A percentile compares a stretch with the other conserved stretches of the same genome.
Conservation (phyloP, 2,888 invertebrate genomes). For the Oscheius onirici region DNA sequence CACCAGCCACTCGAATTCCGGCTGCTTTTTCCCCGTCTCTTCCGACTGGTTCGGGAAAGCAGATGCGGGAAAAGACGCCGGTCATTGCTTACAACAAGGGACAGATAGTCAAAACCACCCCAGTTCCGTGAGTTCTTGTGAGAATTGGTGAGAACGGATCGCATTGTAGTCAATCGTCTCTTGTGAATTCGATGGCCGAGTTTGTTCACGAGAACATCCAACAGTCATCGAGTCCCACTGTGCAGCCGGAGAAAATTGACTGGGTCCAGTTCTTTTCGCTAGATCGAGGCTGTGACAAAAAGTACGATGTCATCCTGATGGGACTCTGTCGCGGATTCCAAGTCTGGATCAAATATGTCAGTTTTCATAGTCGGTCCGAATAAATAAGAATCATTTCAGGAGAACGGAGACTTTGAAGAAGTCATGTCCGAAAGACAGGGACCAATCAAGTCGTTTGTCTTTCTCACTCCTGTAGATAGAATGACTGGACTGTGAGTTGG, state of each 20-base stretch:
- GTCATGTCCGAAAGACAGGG: constrained; percentile 93
- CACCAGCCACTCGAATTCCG: neutral
- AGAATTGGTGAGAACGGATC: neutral
- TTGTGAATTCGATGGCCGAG: constrained; percentile 50
- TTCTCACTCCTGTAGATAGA: neutral
- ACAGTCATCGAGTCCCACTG: constrained; percentile 37
- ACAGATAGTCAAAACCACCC: constrained; percentile 53
- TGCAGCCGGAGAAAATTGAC: constrained; percentile 49
- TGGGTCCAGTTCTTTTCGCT: constrained; percentile 56
- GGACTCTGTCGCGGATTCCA: constrained; percentile 89
- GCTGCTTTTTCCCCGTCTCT: neutral
- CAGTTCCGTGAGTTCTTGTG: constrained; percentile 45
- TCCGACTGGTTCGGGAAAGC: neutral
- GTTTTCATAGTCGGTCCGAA: neutral
- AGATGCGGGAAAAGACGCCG: constrained; percentile 23
- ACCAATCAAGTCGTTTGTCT: constrained; percentile 82
- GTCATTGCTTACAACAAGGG: constrained; percentile 47
- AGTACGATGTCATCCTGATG: constrained; percentile 85
- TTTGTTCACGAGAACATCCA: constrained; percentile 65
- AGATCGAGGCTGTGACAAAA: constrained; percentile 71
- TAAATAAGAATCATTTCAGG: constrained; percentile 75
- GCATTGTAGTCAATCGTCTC: constrained; percentile 12
- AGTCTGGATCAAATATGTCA: constrained; percentile 74
- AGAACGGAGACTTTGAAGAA: constrained; percentile 91
- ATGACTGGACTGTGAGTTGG: neutral